Evolutionary conservation across 2,888 invertebrate species (phyloP).

Genomic region (Eledona agricola): DNA sequence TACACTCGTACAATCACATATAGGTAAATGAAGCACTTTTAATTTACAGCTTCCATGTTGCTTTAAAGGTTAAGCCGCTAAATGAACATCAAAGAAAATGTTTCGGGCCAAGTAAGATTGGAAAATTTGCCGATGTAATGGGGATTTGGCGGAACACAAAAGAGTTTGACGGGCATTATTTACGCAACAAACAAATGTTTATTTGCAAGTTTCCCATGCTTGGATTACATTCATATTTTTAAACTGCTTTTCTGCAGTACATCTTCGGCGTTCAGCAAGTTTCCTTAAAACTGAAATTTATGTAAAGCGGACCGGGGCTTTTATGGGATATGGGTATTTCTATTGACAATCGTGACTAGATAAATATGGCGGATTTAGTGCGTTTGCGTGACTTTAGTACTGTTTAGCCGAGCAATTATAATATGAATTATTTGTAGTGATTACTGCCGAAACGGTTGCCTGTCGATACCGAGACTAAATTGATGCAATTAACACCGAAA

Average conservation of each 20-base stretch:
- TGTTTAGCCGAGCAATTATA: constrained; percentile 3
- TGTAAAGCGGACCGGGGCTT: no score
- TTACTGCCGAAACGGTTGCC: no score
- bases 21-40: constrained; percentile 10
- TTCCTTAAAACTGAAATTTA: constrained; percentile 10
- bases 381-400: constrained; percentile 15
- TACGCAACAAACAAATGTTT: constrained; percentile 4
- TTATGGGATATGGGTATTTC: constrained; percentile 5
- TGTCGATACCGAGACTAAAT: no score
- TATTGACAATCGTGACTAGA: constrained; percentile 16
- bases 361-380: constrained; percentile 13
- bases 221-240: constrained; percentile 2
- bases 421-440: no score
- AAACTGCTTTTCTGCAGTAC: neutral
- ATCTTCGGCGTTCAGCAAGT: neutral
- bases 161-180: constrained; percentile 2
- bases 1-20: no score
- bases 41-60: no score
- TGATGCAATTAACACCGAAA: no score
- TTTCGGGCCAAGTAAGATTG: no score
- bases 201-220: constrained; percentile 3
- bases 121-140: constrained; percentile 2
- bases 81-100: neutral
- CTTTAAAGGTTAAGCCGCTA: no score
- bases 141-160: constrained; percentile 1